These are phyloP conservation scores for Ceramica pisi DNA, from an alignment of 2,888 invertebrate species.

Conservation along the genomic window DNA sequence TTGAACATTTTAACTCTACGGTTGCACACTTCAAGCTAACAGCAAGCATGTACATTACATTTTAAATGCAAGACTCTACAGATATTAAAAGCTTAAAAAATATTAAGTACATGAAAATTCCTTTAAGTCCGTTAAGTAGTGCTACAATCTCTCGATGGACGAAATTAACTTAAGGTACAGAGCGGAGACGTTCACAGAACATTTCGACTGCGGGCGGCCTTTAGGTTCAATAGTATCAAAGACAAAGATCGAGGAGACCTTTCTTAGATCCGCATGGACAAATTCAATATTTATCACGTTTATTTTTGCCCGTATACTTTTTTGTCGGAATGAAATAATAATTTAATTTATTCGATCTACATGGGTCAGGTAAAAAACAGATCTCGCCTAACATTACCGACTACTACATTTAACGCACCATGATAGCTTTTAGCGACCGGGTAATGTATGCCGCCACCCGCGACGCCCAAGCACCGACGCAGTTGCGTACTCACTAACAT, in stretches of 20 bases:
- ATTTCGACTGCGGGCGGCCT: constrained; percentile 45
- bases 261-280: constrained; percentile 8
- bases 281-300: constrained; percentile 38
- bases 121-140: constrained; percentile 79
- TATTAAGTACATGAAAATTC: constrained; percentile 88
- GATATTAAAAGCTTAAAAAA: constrained; percentile 80
- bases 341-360: constrained; percentile 36
- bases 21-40: constrained; percentile 57
- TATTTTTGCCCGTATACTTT: constrained; percentile 20
- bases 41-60: constrained; percentile 77
- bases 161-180: constrained; percentile 73
- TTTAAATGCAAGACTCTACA: constrained; percentile 81
- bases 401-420: constrained; percentile 50
- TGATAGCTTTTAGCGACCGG: constrained; percentile 45
- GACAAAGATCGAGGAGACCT: constrained; percentile 5
- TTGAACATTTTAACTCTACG: constrained; percentile 59
- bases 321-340: constrained; percentile 27
- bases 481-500: constrained; percentile 10
- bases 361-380: constrained; percentile 41
- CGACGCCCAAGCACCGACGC: constrained; percentile 22
- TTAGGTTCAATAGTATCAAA: constrained; percentile 34
- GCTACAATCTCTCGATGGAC: constrained; percentile 85
- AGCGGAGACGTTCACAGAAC: constrained; percentile 62
- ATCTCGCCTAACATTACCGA: constrained; percentile 34
- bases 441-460: constrained; percentile 14